Percentiles rank a stretch among this genome's conserved stretches.
These are phyloP conservation scores for Bactericera cockerelli DNA, from an alignment of 1,140 invertebrate genomes.

Conservation along the genomic window DNA sequence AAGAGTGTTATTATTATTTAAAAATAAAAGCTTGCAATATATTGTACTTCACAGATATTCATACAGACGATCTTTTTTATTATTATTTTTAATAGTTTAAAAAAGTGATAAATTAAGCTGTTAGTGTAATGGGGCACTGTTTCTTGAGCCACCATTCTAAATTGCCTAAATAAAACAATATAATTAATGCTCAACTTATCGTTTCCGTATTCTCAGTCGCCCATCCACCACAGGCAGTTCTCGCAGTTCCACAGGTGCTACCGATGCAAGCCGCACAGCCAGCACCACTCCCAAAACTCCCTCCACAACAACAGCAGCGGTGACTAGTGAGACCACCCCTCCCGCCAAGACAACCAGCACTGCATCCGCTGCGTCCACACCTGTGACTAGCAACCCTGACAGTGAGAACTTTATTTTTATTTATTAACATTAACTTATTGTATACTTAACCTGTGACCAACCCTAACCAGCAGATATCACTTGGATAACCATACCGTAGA, in stretches of 20 bases:
- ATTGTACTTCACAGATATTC: too few relatives aligned
- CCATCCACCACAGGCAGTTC: conserved; percentile 14
- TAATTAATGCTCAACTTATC: background rate
- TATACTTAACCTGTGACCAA: too few relatives aligned
- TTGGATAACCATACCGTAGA: too few relatives aligned
- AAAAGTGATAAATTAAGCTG: too few relatives aligned
- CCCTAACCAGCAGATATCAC: too few relatives aligned
- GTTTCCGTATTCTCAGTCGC: conserved; percentile 4
- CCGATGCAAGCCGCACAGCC: conserved; percentile 27
- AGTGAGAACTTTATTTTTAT: too few relatives aligned
- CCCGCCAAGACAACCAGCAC: conserved; percentile 21
- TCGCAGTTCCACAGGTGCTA: conserved; percentile 20
- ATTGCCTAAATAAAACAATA: background rate
- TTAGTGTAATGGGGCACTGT: too few relatives aligned
- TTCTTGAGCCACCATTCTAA: background rate
- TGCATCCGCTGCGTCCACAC: conserved; percentile 22
- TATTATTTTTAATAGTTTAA: too few relatives aligned
- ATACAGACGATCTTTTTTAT: too few relatives aligned
- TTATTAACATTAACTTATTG: too few relatives aligned
- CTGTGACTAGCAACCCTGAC: background rate
- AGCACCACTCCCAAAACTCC: conserved; percentile 24
- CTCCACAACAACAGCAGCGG: conserved; percentile 18
- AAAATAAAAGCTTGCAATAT: too few relatives aligned
- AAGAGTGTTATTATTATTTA: background rate
- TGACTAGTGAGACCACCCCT: conserved; percentile 27